Evolutionary conservation across 2,888 invertebrate species (phyloP), one percentile per base, ranked within the genome.

Genomic region (Lithophane leautieri): DNA sequence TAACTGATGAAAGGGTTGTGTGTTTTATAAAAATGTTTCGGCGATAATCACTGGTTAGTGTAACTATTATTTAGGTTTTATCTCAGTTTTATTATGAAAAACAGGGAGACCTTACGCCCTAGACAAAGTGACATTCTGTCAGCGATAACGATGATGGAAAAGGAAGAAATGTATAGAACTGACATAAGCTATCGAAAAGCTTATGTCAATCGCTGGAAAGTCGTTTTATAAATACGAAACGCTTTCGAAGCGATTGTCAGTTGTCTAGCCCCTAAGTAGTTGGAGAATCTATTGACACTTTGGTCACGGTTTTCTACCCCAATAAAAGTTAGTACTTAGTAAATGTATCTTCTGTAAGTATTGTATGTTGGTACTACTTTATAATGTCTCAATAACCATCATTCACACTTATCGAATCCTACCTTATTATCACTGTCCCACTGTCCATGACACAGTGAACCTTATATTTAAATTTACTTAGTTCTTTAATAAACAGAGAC

Each of bases 1-100:
- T 71, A 84, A 68, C 40, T 76, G 75, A 79, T 85, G 85, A 89
- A 91, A 90, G 92, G 91, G 91, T 90, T 88, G 79, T 61, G 60
- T 73, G 73, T 85, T 81, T 79, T 73, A 72, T 71, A 84, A 78
- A 82, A 81, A 82, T 82, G 74, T 84, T 79, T 76, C 73, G 40
- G 67, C 65, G 19, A 78, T 88, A 86, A 85, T 82, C 68, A 78
- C 56, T 74, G 67, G 74, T 78, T 77, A 63, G 52, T 47, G 52
- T 70, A 50, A 50, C 50, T 19, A 7, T 28, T 68, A 12, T 65
- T 63, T 50, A 34, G 50, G 28, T 47, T 62, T 62, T 67, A 56
- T 76, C 7, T 9, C 9, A 22, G 12, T 34, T 4, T 34, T 34
- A 4, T 34, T 34, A 34, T 34, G 4, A 34, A 34, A 34, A 34